phyloP scores from a whole-genome alignment of 2,113 vertebrate genomes.

The Oreocharis arfaki region DNA sequence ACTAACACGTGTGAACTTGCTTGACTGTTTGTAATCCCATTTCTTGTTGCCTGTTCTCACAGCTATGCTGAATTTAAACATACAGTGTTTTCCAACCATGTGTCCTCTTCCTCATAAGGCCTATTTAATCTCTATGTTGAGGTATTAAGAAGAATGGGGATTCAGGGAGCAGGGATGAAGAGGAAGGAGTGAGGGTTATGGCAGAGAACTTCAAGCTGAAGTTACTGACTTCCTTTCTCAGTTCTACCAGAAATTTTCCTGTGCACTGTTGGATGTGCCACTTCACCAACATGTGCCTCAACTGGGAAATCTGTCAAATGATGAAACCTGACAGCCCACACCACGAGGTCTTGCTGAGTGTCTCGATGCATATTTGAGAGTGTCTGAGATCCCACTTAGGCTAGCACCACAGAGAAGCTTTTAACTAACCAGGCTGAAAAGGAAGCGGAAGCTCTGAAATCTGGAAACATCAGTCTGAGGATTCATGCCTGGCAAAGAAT shows the following conservation, averaged over 20 bases:
- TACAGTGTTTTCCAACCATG: neutral
- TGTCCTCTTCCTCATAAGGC: neutral
- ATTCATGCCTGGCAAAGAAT: slow-evolving; percentile 15
- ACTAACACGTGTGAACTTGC: slow-evolving; percentile 24
- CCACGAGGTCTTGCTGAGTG: neutral
- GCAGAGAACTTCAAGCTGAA: neutral
- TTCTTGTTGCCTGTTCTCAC: neutral
- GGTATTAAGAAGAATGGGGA: neutral
- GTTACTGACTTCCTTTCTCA: neutral
- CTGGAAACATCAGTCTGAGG: slow-evolving; percentile 3
- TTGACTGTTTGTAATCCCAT: slow-evolving; percentile 25
- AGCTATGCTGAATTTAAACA: slow-evolving; percentile 1
- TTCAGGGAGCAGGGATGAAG: neutral
- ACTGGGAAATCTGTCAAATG: neutral
- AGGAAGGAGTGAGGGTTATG: neutral
- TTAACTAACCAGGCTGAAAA: neutral
- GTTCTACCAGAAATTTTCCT: neutral
- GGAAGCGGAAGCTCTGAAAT: neutral
- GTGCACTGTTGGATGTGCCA: neutral
- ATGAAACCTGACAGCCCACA: neutral
- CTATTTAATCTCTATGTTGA: neutral
- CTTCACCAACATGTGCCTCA: neutral
- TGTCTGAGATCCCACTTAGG: neutral
- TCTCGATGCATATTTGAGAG: neutral
- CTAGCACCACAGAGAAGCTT: neutral